Base-by-base conservation (phyloP, 2,888 invertebrate species). In the Amphipyra berbera region DNA sequence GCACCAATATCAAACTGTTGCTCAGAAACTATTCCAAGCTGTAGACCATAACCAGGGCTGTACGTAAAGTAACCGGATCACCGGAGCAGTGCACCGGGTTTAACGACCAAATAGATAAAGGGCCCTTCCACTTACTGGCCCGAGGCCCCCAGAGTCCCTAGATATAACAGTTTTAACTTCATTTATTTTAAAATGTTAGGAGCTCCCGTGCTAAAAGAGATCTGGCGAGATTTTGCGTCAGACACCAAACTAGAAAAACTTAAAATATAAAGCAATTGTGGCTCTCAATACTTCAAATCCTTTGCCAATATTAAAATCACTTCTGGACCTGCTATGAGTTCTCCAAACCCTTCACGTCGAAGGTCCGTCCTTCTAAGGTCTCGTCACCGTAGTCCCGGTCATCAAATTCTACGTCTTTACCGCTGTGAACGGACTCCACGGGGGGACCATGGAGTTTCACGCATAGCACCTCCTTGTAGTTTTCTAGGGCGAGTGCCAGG, bases 401-500 rank as follows among this genome's bases (percentile, higher is more conserved):
- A 71, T 95, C 95, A 73, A 95, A 95, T 78, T 96, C 96, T 13
- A 92, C 89, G 54, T 92, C 92, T 8, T 87, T 81, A 7, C 90
- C 94, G 6, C 81, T 82, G 42, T 79, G 83, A 8, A 94, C 93
- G 0, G 93, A 82, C 15, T 94, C 93, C 1, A 90, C 86, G 0
- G 77, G 54, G 0, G 94, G 92, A 0, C 94, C 94, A 57, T 90
- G 90, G 12, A 97, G 91, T 64, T 96, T 95, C 27, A 97, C 93
- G 54, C 97, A 97, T 8, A 97, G 90, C 35, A 97, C 92, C 55
- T 96, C 95, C 60, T 95, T 94, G 80, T 95, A 95, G 82, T 97
- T 96, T 73, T 96, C 96, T 44, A 97, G 84, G 0, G 97, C 97
- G 59, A 97, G 88, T 0, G 97, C 96, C 0, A 97, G 95, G 53